These are phyloP conservation scores for Novumbra hubbsi DNA, from an alignment of 2,797 vertebrate genomes.

Conservation along the genomic window DNA sequence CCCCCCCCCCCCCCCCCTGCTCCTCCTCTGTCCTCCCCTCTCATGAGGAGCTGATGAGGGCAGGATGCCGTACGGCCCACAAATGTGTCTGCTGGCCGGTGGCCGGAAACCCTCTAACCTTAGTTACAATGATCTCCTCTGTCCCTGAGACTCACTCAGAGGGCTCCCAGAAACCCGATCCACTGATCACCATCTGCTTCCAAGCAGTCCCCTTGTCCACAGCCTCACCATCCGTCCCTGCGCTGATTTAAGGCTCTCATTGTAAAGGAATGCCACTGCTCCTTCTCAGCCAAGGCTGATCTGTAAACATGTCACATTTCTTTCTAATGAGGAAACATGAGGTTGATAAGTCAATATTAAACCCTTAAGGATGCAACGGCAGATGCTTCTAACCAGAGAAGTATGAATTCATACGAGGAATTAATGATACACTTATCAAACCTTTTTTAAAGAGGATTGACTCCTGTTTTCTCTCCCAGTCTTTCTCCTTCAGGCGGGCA, in stretches of 20 bases:
- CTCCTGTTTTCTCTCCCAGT: too few species aligned
- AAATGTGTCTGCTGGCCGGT: not conserved
- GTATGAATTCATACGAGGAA: not conserved
- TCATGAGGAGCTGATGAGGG: too few species aligned
- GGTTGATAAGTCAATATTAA: not conserved
- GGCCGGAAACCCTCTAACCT: constrained; percentile 2
- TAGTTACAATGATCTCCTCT: constrained; percentile 14
- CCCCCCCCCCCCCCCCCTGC: too few species aligned
- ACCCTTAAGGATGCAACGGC: not conserved
- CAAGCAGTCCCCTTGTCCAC: constrained; percentile 2
- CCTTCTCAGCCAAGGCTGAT: not conserved
- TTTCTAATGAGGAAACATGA: not conserved
- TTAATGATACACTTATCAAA: too few species aligned
- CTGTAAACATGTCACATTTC: not conserved
- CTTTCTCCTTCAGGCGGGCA: too few species aligned
- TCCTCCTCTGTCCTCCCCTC: too few species aligned
- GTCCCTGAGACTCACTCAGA: not conserved
- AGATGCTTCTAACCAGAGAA: not conserved
- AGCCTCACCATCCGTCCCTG: not conserved
- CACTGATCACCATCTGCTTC: constrained; percentile 25
- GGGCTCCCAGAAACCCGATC: not conserved
- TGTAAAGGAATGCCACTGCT: not conserved
- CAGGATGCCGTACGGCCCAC: not conserved
- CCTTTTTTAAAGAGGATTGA: too few species aligned
- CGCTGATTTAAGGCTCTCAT: not conserved